Base-by-base conservation (phyloP, 2,797 vertebrate species). In the Alfaro cultratus region DNA sequence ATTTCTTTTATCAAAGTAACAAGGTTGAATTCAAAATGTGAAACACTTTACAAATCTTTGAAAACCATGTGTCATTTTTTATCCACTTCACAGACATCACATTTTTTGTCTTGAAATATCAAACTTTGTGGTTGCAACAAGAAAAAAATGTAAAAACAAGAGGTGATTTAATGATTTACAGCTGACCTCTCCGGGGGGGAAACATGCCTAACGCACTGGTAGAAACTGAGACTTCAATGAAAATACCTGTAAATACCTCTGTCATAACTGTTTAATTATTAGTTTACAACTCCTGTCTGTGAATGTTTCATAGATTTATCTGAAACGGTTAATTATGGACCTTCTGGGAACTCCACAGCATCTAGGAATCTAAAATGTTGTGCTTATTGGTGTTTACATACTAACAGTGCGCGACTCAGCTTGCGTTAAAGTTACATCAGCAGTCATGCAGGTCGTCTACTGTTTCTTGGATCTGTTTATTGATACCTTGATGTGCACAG, bases 401-500 rank as follows among this genome's bases (percentile, higher is more conserved):
- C 34, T 9, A 86, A 88, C 88, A 88, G 71, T 5, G 39, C 0
- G 0, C 12, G 43, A 82, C 34, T 82, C 62, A 29, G 12, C 31
- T 53, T 62, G 36, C 71, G 64, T 79, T 39, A 55, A 23, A 23
- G 84, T 57, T 34, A 71, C 4, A 3, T 29, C 68, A 75, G n/a
- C 2, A 0, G 39, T 53, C 74, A 79, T 67, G 82, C 79, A 36
- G 82, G 86, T 78, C 23, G 51, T 46, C 73, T 39, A 23, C 12
- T 51, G 70, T 86, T 83, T 85, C 12, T 3, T 74, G 51, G 76
- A 71, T 60, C 31, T 47, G 4, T 92, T 91, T 95, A 72, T 94
- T 93, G 91, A 94, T 96, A 96, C 96, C 96, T 96, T 95, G 78
- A 96, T 95, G 91, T 96, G 93, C 76, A 95, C 94, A 16, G 94